These are phyloP conservation scores for Leuctra nigra DNA, from an alignment of 2,888 invertebrate genomes.

Conservation along the genomic window DNA sequence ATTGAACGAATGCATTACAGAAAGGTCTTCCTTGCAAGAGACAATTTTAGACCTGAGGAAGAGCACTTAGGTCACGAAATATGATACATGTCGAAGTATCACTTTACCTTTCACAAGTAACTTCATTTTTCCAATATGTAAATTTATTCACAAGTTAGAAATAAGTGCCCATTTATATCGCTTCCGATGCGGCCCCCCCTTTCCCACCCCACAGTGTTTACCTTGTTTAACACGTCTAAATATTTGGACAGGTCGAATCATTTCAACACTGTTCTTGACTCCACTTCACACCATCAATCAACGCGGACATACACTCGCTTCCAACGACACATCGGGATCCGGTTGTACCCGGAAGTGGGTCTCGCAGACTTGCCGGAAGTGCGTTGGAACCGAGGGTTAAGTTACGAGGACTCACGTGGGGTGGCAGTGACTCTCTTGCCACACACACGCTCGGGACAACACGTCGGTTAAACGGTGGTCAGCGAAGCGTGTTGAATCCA, in stretches of 20 bases:
- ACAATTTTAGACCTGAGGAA: no score
- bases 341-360: neutral
- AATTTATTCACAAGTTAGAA: no score
- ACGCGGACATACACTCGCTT: neutral
- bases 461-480: neutral
- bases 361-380: neutral
- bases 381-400: neutral
- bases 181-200: neutral
- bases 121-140: no score
- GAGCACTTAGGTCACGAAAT: no score
- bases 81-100: no score
- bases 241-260: neutral
- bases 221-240: neutral
- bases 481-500: neutral
- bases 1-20: no score
- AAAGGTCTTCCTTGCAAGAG: no score
- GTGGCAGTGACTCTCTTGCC: neutral
- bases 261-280: neutral
- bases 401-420: neutral
- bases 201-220: neutral
- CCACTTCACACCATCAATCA: slow-evolving; percentile 9
- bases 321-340: neutral
- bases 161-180: neutral
- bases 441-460: neutral
- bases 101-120: no score